Base-by-base conservation (phyloP, 2,888 invertebrate genomes). In the Dynastes tityus region DNA sequence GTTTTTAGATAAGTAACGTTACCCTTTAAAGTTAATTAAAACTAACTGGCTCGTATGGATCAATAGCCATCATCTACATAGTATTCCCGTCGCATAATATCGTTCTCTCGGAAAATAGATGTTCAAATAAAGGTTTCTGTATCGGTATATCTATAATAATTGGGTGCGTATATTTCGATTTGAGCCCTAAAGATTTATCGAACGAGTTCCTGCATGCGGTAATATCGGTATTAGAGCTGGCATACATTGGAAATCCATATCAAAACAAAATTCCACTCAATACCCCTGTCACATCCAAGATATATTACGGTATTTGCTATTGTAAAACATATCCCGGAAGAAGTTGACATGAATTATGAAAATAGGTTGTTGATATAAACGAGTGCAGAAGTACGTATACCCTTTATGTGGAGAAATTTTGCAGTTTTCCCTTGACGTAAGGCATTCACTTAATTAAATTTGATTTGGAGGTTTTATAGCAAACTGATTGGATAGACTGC, bases 231-330 rank as follows among this genome's bases (percentile, higher is more conserved):
- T 68, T 51, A 68, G 51, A 27, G 22, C 5, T 51, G 49, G 51
- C 3, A 27, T 8, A 29, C 27, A 49, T 68, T 68, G 27, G 68
- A 51, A 51, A 51, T 68, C 68, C 58, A 73, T 58, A 73, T 73
- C 73, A 73, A 58, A 40, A 61, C 73, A 40, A 73, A 73, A 73
- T 73, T 73, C 73, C 73, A 22, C 58, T 58, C 73, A 58, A 73
- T 58, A 55, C 58, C 73, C 73, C 16, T 73, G 73, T 73, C 73
- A 61, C 37, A 40, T 27, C 29, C 51, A 61, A 73, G 58, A 58
- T 58, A 58, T 73, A 58, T 58, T 58, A 22, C 37, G 29, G 40
- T 68, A 68, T 68, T 68, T 68, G 68, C 68, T 51, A 68, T 68
- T 68, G 51, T 68, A 27, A 13, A 68, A 68, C 51, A 51, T 68